Base-by-base conservation (phyloP, 2,888 invertebrate species). In the Corythucha ciliata region DNA sequence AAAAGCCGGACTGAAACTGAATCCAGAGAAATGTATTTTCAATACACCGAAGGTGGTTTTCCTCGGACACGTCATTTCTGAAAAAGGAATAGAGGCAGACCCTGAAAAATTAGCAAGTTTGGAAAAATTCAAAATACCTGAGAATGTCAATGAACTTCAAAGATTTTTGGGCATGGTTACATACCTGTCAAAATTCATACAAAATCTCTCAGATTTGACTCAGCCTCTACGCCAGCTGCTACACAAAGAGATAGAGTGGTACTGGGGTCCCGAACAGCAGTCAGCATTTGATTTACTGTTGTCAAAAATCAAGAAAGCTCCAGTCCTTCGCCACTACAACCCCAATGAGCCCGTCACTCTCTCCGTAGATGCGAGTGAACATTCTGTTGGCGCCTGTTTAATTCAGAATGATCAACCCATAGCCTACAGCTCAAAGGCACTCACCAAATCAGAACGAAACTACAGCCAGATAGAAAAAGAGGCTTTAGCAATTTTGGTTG, bases 401-500 rank as follows among this genome's bases (percentile, higher is more conserved):
- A 37, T 66, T 4, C 66, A 67, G 58, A 42, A 67, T 32, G 58
- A 59, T 18, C 57, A 63, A 47, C 65, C 65, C 4, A 57, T 65
- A 21, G 63, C 62, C 8, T 68, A 65, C 57, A 66, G 64, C 8
- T 64, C 65, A 33, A 61, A 58, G 54, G 53, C 64, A 1, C 46
- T 65, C 20, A 61, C 62, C 3, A 39, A 56, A 18, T 58, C 58
- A 4, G 61, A 65, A 56, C 21, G 40, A 18, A 57, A 48, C 6
- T 64, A 62, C 56, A 59, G 63, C 16, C 64, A 65, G 48, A 64
- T 65, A 6, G 65, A 66, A 47, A 64, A 65, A 56, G 65, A 66
- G 50, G 56, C 61, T 2, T 45, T 63, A 21, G 65, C 66, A 2
- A 55, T 58, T 45, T 54, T 54, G 3, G 64, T 64, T 53, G 64